A percentile compares a stretch with the other conserved stretches of the same genome.
Conservation (phyloP, 2,113 vertebrate species). For the Egretta garzetta region DNA sequence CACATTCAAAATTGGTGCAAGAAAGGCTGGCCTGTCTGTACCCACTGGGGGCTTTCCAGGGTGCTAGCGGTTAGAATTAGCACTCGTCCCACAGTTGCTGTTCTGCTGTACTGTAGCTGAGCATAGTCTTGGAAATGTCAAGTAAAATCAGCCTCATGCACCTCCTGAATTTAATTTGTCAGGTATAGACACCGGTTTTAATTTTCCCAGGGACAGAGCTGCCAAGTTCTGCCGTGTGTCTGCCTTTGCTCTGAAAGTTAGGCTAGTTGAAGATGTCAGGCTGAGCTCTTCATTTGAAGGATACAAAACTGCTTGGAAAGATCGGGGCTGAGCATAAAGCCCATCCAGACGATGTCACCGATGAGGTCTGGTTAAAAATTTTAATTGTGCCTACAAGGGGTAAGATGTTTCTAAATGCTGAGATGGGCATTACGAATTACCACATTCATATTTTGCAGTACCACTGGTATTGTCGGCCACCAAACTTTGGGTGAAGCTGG, state of each 20-base stretch:
- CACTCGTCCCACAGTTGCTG: not conserved
- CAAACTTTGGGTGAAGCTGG: not conserved
- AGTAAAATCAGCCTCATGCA: not conserved
- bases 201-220: not conserved
- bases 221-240: not conserved
- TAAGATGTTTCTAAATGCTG: not conserved
- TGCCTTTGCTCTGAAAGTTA: not conserved
- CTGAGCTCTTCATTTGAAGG: not conserved
- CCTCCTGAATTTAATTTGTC: not conserved
- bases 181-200: fast-evolving
- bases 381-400: no score
- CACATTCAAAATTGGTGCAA: not conserved
- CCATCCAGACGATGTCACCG: not conserved
- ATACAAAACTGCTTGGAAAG: not conserved
- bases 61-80: not conserved
- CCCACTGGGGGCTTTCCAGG: not conserved
- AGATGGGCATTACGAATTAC: not conserved
- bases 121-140: not conserved
- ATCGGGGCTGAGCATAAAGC: not conserved
- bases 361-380: not conserved
- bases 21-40: not conserved
- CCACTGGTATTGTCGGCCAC: not conserved
- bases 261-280: not conserved
- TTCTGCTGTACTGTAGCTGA: not conserved
- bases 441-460: fast-evolving